Evolutionary conservation across 1,140 invertebrate species (phyloP), one percentile per base, ranked within the genome.

Genomic region (Euglossa dilemma): DNA sequence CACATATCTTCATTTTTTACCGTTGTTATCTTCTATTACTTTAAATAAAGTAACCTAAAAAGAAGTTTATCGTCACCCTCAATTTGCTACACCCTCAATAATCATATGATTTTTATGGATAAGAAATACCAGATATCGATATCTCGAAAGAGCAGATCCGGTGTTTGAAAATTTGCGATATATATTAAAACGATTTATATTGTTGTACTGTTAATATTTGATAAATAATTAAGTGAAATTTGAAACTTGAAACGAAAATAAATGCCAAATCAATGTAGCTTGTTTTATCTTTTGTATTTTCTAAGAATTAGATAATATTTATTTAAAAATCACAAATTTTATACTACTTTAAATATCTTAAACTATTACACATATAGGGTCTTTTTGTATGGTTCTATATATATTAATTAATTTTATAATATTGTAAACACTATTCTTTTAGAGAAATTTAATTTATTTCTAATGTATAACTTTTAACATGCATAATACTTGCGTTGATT

Each of bases 1-100:
- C 98, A 95, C 98, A 98, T 87, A 97, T 94, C 89, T 97, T 96
- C 97, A 97, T 97, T 92, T 92, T 6, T 16, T 43, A 2, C 4
- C 16, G 82, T 73, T 59, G 45, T 61, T n/a, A 28, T 80, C 6
- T 77, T 76, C 9, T 77, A 18, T 57, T 67, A 25, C n/a, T 47
- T 28, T 50, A 5, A 28, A 56, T 9, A 25, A 12, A 80, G 9
- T 66, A 78, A 77, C 61, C 54, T 56, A 84, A 69, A 36, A 50
- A 74, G 36, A 50, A 47, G 28, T 50, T 16, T 67, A 54, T 67
- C 54, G 52, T 36, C 9, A 69, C 54, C 63, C 23, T n/a, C 36
- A 52, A 59, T 54, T 63, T 57, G 79, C 57, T 89, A 89, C 82
- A 85, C 84, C 78, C 83, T 89, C 61, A 16, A 50, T 61, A 75